These are phyloP conservation scores for Oryctes rhinoceros DNA, from an alignment of 1,140 invertebrate genomes.

Conservation along the genomic window DNA sequence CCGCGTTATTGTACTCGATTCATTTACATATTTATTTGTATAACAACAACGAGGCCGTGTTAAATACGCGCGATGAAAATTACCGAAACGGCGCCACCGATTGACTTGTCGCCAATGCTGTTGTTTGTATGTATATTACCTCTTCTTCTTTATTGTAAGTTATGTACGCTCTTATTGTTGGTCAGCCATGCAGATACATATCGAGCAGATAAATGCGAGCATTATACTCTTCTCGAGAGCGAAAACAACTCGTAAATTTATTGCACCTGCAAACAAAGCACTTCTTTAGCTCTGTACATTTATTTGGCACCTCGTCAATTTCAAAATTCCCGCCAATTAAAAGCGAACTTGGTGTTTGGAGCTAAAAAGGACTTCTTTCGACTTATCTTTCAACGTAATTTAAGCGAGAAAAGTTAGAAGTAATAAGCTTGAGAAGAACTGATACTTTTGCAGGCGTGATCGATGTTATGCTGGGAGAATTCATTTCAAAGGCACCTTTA, in stretches of 20 bases:
- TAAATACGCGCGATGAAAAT: slow-evolving; percentile 22
- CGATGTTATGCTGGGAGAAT: no score
- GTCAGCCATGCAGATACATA: background rate
- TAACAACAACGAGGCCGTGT: slow-evolving; percentile 18
- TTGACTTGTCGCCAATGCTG: background rate
- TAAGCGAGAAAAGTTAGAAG: no score
- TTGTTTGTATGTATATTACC: background rate
- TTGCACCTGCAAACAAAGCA: background rate
- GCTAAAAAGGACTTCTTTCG: no score
- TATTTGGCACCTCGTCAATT: no score
- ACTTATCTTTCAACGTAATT: no score
- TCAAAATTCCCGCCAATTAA: no score
- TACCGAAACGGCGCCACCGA: slow-evolving; percentile 25
- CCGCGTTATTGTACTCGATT: slow-evolving; percentile 9
- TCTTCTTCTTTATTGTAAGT: background rate
- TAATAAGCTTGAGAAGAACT: no score
- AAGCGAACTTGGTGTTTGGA: no score
- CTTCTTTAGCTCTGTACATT: no score
- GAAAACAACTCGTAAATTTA: background rate
- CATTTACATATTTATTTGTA: background rate
- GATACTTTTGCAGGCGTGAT: no score
- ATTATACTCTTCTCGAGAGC: background rate
- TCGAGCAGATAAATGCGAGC: background rate
- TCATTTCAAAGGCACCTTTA: no score
- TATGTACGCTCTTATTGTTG: background rate